Base-by-base conservation (phyloP, 2,797 vertebrate species). In the Rhinophrynus dorsalis region DNA sequence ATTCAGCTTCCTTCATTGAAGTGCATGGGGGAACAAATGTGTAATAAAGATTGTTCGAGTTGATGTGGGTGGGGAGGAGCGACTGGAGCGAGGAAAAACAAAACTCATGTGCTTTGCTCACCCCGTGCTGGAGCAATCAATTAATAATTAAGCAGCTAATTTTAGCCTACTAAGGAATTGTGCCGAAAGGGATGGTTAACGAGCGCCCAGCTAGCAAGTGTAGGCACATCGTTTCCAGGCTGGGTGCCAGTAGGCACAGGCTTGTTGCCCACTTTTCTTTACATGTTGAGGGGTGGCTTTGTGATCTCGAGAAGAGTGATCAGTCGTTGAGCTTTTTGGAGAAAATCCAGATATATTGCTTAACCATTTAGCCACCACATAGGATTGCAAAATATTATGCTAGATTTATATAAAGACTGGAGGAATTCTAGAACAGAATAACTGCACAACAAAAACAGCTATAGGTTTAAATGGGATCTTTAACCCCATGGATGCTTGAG, bases 121-220 rank as follows among this genome's bases (percentile, higher is more conserved):
- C 37, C 12, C 37, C 13, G 68, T 79, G 78, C 68, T 55, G 56
- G 76, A 81, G 77, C 80, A 86, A 84, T 83, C 78, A 80, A 77
- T 84, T 83, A 80, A 75, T 83, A 76, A 83, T 85, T 80, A 81
- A 83, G 50, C 80, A 51, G 58, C 78, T 85, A 78, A 85, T 82
- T 84, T 83, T 81, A 82, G 78, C 72, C 75, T 78, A 18, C 45
- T 58, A 67, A 0, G 1, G 66, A 21, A 17, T 38, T 0, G 0
- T 3, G 17, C 67, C 79, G 78, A 79, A 79, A 45, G 54, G 68
- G 79, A 68, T 67, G 76, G 76, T 76, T 76, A 79, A 67, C 80
- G 79, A 85, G 80, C 37, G 67, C 54, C 15, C 66, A 61, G 70
- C 42, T 0, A 2, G 24, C 0, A 38, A 21, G 0, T 3, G 23